These are phyloP conservation scores for Agrilus cyanescens DNA, from an alignment of 2,888 invertebrate species.

Conservation along the genomic window DNA sequence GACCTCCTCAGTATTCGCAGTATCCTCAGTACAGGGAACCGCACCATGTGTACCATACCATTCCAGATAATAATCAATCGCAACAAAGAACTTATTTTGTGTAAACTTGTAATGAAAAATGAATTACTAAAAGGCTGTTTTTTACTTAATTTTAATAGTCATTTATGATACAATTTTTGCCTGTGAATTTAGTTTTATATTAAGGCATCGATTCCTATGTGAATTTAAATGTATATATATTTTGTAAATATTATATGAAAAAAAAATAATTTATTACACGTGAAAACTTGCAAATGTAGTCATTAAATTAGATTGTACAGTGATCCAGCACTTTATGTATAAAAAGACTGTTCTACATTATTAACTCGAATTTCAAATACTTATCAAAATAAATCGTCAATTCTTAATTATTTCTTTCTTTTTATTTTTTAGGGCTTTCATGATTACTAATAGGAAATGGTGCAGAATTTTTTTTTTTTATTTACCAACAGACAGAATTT, in stretches of 20 bases:
- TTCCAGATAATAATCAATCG: slow-evolving; percentile 31
- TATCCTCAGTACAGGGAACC: slow-evolving; percentile 25
- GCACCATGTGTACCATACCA: slow-evolving; percentile 36
- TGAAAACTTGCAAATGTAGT: background rate
- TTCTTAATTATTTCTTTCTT: no score
- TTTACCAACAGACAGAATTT: no score
- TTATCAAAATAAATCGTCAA: background rate
- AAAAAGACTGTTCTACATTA: background rate
- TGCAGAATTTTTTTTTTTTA: no score
- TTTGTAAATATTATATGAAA: background rate
- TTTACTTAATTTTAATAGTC: slow-evolving; percentile 13
- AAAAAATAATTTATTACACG: background rate
- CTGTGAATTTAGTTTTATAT: slow-evolving; percentile 4
- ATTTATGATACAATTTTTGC: background rate
- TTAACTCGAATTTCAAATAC: background rate
- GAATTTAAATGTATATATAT: background rate
- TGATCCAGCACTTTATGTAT: background rate
- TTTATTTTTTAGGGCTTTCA: no score
- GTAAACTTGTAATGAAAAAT: slow-evolving; percentile 18
- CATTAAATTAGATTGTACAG: background rate
- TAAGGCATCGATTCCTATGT: background rate
- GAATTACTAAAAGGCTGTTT: slow-evolving; percentile 15
- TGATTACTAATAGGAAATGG: no score
- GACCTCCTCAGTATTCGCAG: slow-evolving; percentile 33
- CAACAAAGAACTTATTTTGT: slow-evolving; percentile 36